Evolutionary conservation across 2,797 vertebrate genomes (phyloP), one percentile per base, ranked within the genome.

Genomic region (Neosalanx taihuensis): DNA sequence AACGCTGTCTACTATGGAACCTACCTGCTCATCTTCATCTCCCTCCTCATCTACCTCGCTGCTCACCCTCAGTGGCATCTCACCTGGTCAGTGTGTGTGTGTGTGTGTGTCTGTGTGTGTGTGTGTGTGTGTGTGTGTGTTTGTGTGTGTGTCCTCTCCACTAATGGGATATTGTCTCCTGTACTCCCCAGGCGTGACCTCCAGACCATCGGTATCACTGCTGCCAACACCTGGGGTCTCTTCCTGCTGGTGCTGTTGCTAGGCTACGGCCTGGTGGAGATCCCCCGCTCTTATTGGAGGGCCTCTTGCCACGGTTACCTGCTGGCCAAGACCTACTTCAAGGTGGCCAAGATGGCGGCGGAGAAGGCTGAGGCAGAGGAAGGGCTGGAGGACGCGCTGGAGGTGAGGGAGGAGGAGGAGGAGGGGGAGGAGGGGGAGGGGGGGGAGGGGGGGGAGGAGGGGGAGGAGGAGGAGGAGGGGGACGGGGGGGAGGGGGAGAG

Each of bases 1-100:
- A 99, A 98, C 80, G 96, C 94, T 6, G 95, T 98, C 78, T 98
- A 98, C 87, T 99, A 99, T 23, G 95, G 96, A 72, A 96, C 95
- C 58, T 99, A 99, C 81, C 90, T 99, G 82, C 85, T 97, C 49
- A 96, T 99, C 85, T 99, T 98, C 86, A 93, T 95, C 86, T 94
- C 93, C 0, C 94, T 99, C 82, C 92, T 98, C 79, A 94, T 98
- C 78, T 98, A 98, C 37, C 94, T 96, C 31, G 94, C 94, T 72
- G 90, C 93, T 85, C 95, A 94, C 67, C 95, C 94, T 29, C 84
- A 92, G 66, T 94, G 87, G 89, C 90, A 93, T 72, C 89, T 98
- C 67, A 90, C 95, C n/a, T 97, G 95, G 96, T 97, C 85, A 37
- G 35, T 37, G 7, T 37, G 35, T 37, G 35, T 37, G 35, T 37